These are phyloP conservation scores for Octonoba sinensis DNA, from an alignment of 2,888 invertebrate genomes.

Conservation along the genomic window DNA sequence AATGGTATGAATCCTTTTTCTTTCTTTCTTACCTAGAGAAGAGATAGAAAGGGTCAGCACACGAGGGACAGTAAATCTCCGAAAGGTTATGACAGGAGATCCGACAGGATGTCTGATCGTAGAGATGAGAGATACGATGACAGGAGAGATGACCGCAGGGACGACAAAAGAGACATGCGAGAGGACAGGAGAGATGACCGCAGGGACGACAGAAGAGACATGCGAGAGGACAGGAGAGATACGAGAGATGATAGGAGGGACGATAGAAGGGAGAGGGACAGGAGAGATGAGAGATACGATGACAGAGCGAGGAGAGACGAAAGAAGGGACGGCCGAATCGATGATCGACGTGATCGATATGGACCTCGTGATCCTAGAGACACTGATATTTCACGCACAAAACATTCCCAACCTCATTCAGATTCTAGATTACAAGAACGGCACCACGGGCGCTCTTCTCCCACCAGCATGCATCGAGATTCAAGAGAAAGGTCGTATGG, in stretches of 20 bases:
- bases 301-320: slow-evolving; percentile 12
- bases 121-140: slow-evolving; percentile 30
- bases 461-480: slow-evolving; percentile 37
- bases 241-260: slow-evolving; percentile 10
- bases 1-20: neutral
- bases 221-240: slow-evolving; percentile 15
- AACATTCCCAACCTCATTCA: slow-evolving; percentile 28
- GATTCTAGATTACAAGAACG: slow-evolving; percentile 43
- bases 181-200: slow-evolving; percentile 31
- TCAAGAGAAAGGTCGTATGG: slow-evolving; percentile 45
- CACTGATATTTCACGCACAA: slow-evolving; percentile 55
- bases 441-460: slow-evolving; percentile 51
- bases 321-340: slow-evolving; percentile 28
- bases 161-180: neutral
- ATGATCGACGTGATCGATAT: slow-evolving; percentile 49
- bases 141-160: slow-evolving; percentile 34
- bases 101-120: neutral
- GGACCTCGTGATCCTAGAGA: slow-evolving; percentile 27
- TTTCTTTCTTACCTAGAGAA: slow-evolving; percentile 19
- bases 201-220: slow-evolving; percentile 18
- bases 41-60: slow-evolving; percentile 33
- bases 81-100: slow-evolving; percentile 37
- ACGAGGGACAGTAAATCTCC: slow-evolving; percentile 45
- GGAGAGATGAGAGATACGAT: slow-evolving; percentile 16
- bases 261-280: neutral